Conservation (phyloP, 2,113 vertebrate species). For the Neogale vison region DNA sequence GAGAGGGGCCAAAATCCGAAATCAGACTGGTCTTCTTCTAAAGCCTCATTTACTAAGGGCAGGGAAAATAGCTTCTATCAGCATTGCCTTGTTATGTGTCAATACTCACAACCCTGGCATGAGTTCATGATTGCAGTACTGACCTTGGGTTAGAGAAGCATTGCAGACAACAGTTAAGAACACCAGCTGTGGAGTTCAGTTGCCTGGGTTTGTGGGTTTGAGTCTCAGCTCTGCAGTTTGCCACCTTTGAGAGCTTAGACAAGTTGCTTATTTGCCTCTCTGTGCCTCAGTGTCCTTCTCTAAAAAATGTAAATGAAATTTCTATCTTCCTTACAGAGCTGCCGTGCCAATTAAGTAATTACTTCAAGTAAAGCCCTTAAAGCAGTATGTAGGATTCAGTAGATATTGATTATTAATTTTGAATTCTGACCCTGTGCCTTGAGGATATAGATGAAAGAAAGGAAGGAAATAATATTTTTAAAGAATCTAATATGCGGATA, state of each 20-base stretch:
- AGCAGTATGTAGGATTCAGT: neutral
- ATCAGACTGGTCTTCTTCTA: neutral
- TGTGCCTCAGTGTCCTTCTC: neutral
- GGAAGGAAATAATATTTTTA: neutral
- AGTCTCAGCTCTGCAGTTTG: neutral
- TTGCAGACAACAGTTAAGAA: no score
- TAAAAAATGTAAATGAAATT: neutral
- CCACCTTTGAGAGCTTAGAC: neutral
- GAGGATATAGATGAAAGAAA: neutral
- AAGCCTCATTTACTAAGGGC: neutral
- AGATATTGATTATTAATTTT: conserved; percentile 30
- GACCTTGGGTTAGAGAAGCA: neutral
- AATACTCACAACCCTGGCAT: neutral
- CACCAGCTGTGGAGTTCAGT: neutral
- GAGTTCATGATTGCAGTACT: neutral
- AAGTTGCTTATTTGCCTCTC: neutral
- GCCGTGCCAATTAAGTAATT: neutral
- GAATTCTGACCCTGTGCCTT: neutral
- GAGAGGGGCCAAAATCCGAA: neutral
- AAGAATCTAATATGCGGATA: neutral
- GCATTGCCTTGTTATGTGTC: neutral
- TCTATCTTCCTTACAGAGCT: neutral
- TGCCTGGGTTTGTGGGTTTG: neutral
- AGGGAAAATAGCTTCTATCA: neutral
- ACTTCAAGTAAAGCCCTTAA: neutral